Evolutionary conservation across 1,140 invertebrate species (phyloP).

Genomic region (Panulirus ornatus): DNA sequence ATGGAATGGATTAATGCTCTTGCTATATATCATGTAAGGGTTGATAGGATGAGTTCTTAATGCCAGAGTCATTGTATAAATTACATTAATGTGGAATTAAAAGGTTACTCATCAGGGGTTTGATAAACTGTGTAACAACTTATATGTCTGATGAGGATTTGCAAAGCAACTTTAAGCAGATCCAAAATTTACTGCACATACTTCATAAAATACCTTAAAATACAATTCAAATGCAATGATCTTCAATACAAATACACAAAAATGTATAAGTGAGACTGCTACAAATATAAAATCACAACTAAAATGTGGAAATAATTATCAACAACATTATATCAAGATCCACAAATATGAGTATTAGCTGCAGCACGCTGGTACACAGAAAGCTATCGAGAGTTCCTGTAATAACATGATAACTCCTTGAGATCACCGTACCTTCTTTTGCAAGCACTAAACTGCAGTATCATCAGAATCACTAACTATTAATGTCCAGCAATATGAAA

Average conservation of each 20-base stretch:
- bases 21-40: not conserved
- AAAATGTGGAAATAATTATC: not conserved
- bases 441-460: not conserved
- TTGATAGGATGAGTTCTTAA: not conserved
- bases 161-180: not conserved
- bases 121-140: not conserved
- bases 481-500: not conserved
- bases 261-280: not conserved
- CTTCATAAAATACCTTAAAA: not conserved
- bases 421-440: not conserved
- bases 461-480: not conserved
- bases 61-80: not conserved
- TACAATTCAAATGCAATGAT: not conserved
- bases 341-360: not conserved
- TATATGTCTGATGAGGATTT: not conserved
- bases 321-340: not conserved
- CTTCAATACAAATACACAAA: not conserved
- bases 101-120: not conserved
- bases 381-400: not conserved
- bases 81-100: not conserved
- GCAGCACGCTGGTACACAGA: not conserved
- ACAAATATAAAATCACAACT: not conserved
- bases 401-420: not conserved
- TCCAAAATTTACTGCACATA: not conserved
- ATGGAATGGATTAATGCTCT: not conserved